Evolutionary conservation across 2,113 vertebrate species (phyloP), one percentile per base, ranked within the genome.

Genomic region (Acanthochromis polyacanthus): DNA sequence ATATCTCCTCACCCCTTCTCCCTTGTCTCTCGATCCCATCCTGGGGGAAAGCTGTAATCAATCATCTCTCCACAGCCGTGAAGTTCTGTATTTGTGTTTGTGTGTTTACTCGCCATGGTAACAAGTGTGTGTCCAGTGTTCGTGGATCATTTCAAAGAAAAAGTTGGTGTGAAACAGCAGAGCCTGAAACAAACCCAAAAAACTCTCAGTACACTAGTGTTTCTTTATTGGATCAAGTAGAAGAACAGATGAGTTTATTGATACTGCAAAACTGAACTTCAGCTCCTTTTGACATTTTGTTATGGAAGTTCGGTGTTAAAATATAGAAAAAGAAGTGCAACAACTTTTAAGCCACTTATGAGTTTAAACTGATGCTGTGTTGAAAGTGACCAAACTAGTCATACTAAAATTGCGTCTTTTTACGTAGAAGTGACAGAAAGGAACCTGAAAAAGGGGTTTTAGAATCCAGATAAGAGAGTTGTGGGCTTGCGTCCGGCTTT

Each of bases 1-100:
- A 40, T 81, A 80, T 88, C 60, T 89, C 82, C 78, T 81, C 90
- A 91, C 88, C 22, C 82, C 74, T 59, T 71, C 25, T 15, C 20
- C 73, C 46, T 59, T 20, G 14, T 48, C 70, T 69, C 17, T 55
- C 62, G 40, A 52, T 79, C 75, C 56, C 46, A 46, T 45, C 51
- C 23, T 23, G 20, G 30, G 52, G 15, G 23, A 51, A 25, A 19
- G 19, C 16, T 82, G 71, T 77, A 50, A 85, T 79, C 57, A 20
- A 3, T 75, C 50, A 32, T 90, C 60, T 81, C 57, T 89, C 79
- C 83, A 87, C 87, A 92, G 82, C 72, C 15, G 28, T 74, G 36
- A 79, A 67, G 64, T 40, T n/a, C 28, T 60, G 16, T 75, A 5
- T 16, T 2, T 62, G 32, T 69, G 30, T 3, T 0, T 55, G 30